These are phyloP conservation scores for Cephus runcator DNA, from an alignment of 2,888 invertebrate genomes.

Conservation along the genomic window DNA sequence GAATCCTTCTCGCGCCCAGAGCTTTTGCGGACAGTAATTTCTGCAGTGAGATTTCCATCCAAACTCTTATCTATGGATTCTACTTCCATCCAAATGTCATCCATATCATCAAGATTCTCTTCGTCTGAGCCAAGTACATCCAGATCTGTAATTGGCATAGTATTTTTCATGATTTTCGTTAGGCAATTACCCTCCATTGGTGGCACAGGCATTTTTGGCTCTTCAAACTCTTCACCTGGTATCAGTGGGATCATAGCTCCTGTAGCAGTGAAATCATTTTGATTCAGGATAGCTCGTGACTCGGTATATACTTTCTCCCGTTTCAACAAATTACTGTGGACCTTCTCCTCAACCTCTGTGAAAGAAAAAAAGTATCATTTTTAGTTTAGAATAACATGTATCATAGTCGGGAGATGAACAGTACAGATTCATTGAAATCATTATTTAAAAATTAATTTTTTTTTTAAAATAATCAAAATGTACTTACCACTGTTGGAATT, in stretches of 20 bases:
- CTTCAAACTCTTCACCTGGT: slow-evolving; percentile 38
- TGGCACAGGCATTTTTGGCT: slow-evolving; percentile 40
- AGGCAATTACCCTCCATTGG: slow-evolving; percentile 48
- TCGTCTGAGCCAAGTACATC: slow-evolving; percentile 42
- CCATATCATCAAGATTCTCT: slow-evolving; percentile 44
- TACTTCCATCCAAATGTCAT: slow-evolving; percentile 50
- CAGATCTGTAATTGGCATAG: slow-evolving; percentile 42
- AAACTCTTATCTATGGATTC: slow-evolving; percentile 32
- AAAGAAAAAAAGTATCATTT: neutral
- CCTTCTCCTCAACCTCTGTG: neutral
- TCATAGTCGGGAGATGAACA: neutral
- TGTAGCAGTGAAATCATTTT: slow-evolving; percentile 3
- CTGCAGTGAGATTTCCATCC: slow-evolving; percentile 6
- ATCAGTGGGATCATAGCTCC: slow-evolving; percentile 38
- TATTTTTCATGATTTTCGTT: slow-evolving; percentile 45
- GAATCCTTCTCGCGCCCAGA: neutral
- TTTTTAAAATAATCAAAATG: neutral
- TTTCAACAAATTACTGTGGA: neutral
- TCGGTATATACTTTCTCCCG: neutral
- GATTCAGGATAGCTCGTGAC: neutral
- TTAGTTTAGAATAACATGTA: neutral
- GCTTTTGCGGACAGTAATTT: neutral
- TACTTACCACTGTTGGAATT: neutral
- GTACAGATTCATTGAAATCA: neutral
- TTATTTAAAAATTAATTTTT: neutral